phyloP scores from a whole-genome alignment of 2,797 vertebrate genomes.

The Melanogrammus aeglefinus region DNA sequence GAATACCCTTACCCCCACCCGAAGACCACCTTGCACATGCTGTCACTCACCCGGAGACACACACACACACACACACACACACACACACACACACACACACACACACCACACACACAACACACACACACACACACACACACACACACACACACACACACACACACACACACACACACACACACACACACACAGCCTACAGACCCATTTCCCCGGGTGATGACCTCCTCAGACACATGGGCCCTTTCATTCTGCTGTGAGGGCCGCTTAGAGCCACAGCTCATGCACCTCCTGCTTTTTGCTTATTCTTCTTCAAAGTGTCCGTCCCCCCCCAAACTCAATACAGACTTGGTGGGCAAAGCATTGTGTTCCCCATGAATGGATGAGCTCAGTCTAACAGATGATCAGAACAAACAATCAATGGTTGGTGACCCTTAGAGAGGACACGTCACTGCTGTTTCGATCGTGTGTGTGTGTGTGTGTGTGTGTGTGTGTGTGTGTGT shows the following conservation, averaged over 20 bases:
- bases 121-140: conserved; percentile 21
- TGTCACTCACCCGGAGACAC: background rate
- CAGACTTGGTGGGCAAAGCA: conserved; percentile 51
- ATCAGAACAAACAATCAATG: conserved; percentile 56
- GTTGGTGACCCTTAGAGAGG: conserved; percentile 25
- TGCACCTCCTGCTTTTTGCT: conserved; percentile 52
- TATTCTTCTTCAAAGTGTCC: conserved; percentile 47
- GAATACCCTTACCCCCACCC: conserved; percentile 35
- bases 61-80: no score
- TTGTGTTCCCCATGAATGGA: conserved; percentile 40
- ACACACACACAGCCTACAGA: conserved; percentile 31
- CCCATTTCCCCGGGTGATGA: conserved; percentile 61
- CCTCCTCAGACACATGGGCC: conserved; percentile 62
- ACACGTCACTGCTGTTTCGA: no score
- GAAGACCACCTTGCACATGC: conserved; percentile 10
- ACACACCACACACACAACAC: background rate
- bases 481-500: no score
- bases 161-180: conserved; percentile 19
- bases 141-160: no score
- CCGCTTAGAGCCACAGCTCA: conserved; percentile 54
- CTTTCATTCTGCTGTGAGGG: conserved; percentile 65
- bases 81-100: no score
- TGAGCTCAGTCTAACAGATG: conserved; percentile 31
- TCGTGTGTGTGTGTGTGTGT: no score
- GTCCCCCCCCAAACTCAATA: conserved; percentile 42